phyloP scores from a whole-genome alignment of 2,888 invertebrate species.

The Nephrocerus scutellatus region DNA sequence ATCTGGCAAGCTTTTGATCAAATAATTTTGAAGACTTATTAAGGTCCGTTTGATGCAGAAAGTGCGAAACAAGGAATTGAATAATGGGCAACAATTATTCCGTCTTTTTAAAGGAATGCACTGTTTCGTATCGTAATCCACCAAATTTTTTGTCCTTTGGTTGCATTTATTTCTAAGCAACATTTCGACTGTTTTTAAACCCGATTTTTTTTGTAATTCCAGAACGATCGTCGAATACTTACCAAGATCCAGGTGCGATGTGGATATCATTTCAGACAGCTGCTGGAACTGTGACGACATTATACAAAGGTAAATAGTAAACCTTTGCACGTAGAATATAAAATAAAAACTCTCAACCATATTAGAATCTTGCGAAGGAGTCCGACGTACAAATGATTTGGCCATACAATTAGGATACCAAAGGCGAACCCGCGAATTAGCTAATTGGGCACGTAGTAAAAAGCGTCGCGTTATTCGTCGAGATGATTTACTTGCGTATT shows the following conservation, averaged over 20 bases:
- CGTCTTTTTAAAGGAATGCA: not conserved
- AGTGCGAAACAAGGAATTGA: too few species aligned
- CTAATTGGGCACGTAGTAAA: slow-evolving; percentile 69
- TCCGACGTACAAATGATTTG: slow-evolving; percentile 61
- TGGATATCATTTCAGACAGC: slow-evolving; percentile 77
- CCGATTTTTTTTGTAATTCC: slow-evolving; percentile 32
- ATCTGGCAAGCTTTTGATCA: too few species aligned
- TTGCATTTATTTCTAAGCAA: not conserved
- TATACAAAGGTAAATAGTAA: slow-evolving; percentile 61
- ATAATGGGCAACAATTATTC: too few species aligned
- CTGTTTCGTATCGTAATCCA: not conserved
- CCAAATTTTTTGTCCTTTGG: not conserved
- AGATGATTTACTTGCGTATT: slow-evolving; percentile 69
- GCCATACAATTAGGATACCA: slow-evolving; percentile 67
- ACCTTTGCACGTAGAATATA: not conserved
- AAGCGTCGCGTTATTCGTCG: slow-evolving; percentile 62
- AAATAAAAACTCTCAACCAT: not conserved
- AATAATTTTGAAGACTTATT: too few species aligned
- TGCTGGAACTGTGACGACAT: slow-evolving; percentile 66
- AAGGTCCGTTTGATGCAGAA: too few species aligned
- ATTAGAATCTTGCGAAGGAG: slow-evolving; percentile 64
- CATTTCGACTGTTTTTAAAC: slow-evolving; percentile 12
- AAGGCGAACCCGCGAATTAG: slow-evolving; percentile 64
- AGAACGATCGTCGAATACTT: slow-evolving; percentile 54
- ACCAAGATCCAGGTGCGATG: slow-evolving; percentile 55